Conservation (phyloP, 2,797 vertebrate species). For the Gephyroberyx darwinii region DNA sequence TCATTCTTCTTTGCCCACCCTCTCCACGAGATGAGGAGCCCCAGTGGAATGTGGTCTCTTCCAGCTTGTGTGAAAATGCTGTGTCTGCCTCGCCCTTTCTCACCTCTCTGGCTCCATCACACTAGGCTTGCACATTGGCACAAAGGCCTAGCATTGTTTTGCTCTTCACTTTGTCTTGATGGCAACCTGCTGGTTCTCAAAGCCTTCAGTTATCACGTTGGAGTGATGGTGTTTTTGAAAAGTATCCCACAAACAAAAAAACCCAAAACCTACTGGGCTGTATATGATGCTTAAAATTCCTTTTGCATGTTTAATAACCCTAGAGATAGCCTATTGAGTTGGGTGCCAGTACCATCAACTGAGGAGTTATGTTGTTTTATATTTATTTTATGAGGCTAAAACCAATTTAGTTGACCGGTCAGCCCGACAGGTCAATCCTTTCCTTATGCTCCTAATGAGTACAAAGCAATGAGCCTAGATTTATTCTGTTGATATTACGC, state of each 20-base stretch:
- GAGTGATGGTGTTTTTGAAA: constrained; percentile 49
- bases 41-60: constrained; percentile 62
- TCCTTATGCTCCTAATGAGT: constrained; percentile 12
- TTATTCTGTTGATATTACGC: constrained; percentile 35
- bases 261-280: neutral
- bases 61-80: constrained; percentile 58
- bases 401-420: neutral
- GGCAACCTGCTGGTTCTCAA: constrained; percentile 53
- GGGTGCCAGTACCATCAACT: neutral
- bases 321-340: neutral
- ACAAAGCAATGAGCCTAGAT: constrained; percentile 15
- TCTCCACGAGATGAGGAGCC: constrained; percentile 47
- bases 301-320: neutral
- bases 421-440: neutral
- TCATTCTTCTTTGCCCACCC: constrained; percentile 57
- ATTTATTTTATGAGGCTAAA: constrained; percentile 17
- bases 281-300: neutral
- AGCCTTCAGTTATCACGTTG: constrained; percentile 36
- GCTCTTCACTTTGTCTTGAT: constrained; percentile 45
- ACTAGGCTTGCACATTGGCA: constrained; percentile 55
- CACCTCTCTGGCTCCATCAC: constrained; percentile 64
- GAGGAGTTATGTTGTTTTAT: constrained; percentile 34
- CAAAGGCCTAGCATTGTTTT: constrained; percentile 67
- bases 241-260: constrained; percentile 42
- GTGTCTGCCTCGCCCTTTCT: constrained; percentile 56